phyloP scores from a whole-genome alignment of 2,888 invertebrate species.

The Kuschelorhynchus macadamiae region DNA sequence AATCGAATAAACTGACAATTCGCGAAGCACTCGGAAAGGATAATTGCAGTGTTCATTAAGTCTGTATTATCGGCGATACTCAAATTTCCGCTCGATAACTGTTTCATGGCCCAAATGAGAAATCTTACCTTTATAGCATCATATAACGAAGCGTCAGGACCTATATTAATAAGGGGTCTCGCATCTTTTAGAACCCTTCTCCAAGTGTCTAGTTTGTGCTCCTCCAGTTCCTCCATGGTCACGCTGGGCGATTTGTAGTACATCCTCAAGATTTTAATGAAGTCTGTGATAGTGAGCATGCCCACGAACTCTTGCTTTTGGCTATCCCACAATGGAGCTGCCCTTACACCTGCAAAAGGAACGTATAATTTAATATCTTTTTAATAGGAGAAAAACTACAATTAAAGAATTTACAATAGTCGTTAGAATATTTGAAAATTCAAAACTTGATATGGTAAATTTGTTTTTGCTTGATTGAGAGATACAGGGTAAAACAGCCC shows the following conservation, averaged over 20 bases:
- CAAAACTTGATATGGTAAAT: too few species aligned
- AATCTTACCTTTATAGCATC: conserved; percentile 83
- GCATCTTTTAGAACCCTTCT: conserved; percentile 90
- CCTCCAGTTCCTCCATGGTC: conserved; percentile 96
- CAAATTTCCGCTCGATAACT: too few species aligned
- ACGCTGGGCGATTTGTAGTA: conserved; percentile 95
- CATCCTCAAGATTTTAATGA: conserved; percentile 98
- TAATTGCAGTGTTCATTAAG: too few species aligned
- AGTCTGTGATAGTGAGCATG: conserved; percentile 99
- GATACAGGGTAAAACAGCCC: too few species aligned
- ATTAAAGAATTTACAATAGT: too few species aligned
- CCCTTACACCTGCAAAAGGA: conserved; percentile 84
- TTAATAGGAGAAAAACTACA: too few species aligned
- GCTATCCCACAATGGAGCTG: conserved; percentile 98
- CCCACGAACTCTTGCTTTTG: conserved; percentile 93
- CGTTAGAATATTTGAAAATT: too few species aligned
- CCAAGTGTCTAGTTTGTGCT: conserved; percentile 97
- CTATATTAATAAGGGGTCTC: conserved; percentile 90
- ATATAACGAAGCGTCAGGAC: conserved; percentile 92
- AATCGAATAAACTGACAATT: too few species aligned
- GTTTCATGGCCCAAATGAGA: too few species aligned
- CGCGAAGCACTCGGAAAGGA: too few species aligned
- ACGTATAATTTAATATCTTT: conserved; percentile 32
- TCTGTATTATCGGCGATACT: too few species aligned
- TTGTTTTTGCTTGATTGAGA: too few species aligned